Evolutionary conservation across 2,113 vertebrate genomes (phyloP), one percentile per base, ranked within the genome.

Genomic region (Malaclemys terrapin): DNA sequence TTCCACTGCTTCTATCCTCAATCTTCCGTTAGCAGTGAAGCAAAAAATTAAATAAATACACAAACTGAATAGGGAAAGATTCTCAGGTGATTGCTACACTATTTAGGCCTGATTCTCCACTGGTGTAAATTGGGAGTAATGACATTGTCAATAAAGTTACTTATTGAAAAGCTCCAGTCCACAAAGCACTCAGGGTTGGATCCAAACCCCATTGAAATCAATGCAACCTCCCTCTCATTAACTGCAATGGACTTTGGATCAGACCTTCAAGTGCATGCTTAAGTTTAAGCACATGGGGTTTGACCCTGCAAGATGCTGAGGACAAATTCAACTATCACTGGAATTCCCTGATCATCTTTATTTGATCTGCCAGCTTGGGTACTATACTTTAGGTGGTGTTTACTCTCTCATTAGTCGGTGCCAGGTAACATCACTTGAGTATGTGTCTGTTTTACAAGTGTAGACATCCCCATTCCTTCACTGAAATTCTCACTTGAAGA

Each of bases 271-370:
- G 38, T 14, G 45, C 12, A 12, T 16, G 42, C 24, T 78, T 47
- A 45, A 78, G 6, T 78, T 27, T 13, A 78, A 78, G 75, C 75
- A 78, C 42, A 8, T 14, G 24, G 42, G 42, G 25, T 7, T 47
- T 47, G 12, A 29, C 22, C 12, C 75, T 27, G 42, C 42, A 45
- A 78, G 42, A 78, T 27, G 75, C 42, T 78, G 25, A 78, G 22
- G n/a, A 38, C 6, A 3, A 42, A 56, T 5, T 1, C 79, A 81
- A 1, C 22, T 29, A 1, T 1, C 12, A 42, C 3, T 0, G 0
- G 13, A 69, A 76, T 0, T 4, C 9, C 2, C 3, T 25, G 19
- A 75, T 24, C 6, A 1, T 9, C 42, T 6, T 3, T 19, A 14
- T 1, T 91, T 47, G 29, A 24, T 22, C 10, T 25, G 42, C 83